phyloP scores from a whole-genome alignment of 1,140 invertebrate genomes.

The Drosophila mojavensis region DNA sequence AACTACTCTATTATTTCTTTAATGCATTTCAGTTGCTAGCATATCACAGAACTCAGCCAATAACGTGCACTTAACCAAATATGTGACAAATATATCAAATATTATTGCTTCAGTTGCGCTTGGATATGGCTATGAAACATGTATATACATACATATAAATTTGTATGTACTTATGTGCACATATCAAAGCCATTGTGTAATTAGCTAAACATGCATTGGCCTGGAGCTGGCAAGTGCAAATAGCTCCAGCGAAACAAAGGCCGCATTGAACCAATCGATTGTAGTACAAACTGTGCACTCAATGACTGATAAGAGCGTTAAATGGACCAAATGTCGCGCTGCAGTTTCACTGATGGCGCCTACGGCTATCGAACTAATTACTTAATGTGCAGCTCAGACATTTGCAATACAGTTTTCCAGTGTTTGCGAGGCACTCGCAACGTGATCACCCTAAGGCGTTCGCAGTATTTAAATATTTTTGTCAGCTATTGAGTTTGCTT shows the following conservation, averaged over 20 bases:
- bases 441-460: slow-evolving; percentile 6
- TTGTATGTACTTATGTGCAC: too few species aligned
- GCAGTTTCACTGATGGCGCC: slow-evolving; percentile 1
- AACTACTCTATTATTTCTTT: background rate
- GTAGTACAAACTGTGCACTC: slow-evolving; percentile 12
- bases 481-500: too few species aligned
- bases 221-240: slow-evolving; percentile 11
- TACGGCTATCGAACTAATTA: slow-evolving; percentile 1
- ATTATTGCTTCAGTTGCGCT: background rate
- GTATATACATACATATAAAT: background rate
- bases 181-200: slow-evolving; percentile 50
- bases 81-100: slow-evolving; percentile 49
- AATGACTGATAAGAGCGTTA: slow-evolving; percentile 42
- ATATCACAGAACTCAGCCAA: background rate
- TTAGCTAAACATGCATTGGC: slow-evolving; percentile 46
- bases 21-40: background rate
- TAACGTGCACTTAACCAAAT: slow-evolving; percentile 48
- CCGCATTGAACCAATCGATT: slow-evolving; percentile 37
- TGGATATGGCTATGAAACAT: slow-evolving; percentile 8
- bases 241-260: slow-evolving; percentile 10
- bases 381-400: background rate
- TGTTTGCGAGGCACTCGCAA: slow-evolving; percentile 1
- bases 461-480: background rate
- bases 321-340: slow-evolving; percentile 27
- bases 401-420: background rate